phyloP scores from a whole-genome alignment of 2,113 vertebrate genomes.

The Hemicordylus capensis region DNA sequence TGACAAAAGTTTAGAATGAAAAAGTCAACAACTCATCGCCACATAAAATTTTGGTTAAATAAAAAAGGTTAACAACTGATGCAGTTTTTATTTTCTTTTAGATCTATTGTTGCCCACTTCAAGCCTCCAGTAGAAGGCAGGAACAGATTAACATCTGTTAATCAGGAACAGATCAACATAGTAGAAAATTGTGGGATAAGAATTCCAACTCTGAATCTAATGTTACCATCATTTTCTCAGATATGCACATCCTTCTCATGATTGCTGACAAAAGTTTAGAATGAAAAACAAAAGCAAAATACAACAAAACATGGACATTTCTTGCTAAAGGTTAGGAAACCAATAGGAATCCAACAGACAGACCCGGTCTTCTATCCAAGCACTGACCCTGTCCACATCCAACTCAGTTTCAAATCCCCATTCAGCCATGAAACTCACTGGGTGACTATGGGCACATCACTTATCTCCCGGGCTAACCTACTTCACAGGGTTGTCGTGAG shows the following conservation, averaged over 20 bases:
- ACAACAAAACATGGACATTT: neutral
- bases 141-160: neutral
- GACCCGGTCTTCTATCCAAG: neutral
- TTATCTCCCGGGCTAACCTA: too few relatives aligned
- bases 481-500: too few relatives aligned
- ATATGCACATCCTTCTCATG: neutral
- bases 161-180: neutral
- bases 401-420: neutral
- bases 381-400: neutral
- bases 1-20: neutral
- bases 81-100: neutral
- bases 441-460: too few relatives aligned
- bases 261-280: neutral
- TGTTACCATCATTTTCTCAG: conserved; percentile 1
- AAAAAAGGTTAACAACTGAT: neutral
- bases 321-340: neutral
- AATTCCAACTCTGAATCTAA: neutral
- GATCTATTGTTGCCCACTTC: too few relatives aligned
- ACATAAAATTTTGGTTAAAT: too few relatives aligned
- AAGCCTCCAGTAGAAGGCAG: neutral
- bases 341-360: neutral
- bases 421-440: too few relatives aligned
- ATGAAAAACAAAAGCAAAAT: too few relatives aligned
- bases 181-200: neutral
- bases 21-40: too few relatives aligned